A percentile compares a stretch with the other conserved stretches of the same genome.
phyloP scores from a whole-genome alignment of 2,888 invertebrate genomes.

The Iselma pallidipennis region DNA sequence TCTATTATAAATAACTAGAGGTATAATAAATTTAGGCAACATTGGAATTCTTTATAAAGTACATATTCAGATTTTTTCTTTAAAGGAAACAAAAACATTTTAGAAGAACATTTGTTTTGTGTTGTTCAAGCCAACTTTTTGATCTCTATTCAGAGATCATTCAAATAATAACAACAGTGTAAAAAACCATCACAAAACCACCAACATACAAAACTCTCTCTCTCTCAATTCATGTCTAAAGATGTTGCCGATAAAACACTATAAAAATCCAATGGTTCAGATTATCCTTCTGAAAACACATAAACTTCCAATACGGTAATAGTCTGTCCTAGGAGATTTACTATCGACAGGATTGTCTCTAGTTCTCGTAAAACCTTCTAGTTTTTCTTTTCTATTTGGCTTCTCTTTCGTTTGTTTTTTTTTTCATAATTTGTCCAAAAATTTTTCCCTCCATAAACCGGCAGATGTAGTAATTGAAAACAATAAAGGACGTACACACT shows the following conservation, averaged over 20 bases:
- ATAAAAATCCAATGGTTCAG: background rate
- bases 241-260: background rate
- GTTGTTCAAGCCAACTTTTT: background rate
- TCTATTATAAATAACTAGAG: conserved; percentile 13
- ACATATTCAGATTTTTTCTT: background rate
- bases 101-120: no score
- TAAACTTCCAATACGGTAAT: background rate
- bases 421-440: no score
- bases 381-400: background rate
- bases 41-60: background rate
- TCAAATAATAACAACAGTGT: background rate
- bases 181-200: background rate
- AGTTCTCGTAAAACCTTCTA: background rate
- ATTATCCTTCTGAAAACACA: background rate
- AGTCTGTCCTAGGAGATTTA: background rate
- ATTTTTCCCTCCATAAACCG: no score
- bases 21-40: conserved; percentile 4
- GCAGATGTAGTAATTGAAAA: no score
- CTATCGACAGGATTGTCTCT: background rate
- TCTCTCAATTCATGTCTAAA: background rate
- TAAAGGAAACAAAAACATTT: background rate
- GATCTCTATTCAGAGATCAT: background rate
- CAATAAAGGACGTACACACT: no score
- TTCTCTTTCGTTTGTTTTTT: background rate
- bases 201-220: background rate